These are phyloP conservation scores for Lanius ludovicianus DNA, from an alignment of 2,113 vertebrate genomes.

Conservation along the genomic window DNA sequence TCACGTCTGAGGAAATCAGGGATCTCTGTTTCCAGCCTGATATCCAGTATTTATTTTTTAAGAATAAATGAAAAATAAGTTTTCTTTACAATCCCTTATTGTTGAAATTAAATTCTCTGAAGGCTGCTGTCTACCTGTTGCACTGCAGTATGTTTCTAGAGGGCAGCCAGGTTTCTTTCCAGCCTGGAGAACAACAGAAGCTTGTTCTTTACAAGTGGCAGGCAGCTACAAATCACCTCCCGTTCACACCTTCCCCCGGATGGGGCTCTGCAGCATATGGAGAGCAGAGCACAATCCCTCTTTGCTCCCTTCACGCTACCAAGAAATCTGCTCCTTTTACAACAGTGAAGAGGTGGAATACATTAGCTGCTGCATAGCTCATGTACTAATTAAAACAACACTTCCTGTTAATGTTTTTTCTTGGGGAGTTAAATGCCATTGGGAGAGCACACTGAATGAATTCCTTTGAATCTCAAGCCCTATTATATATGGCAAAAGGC, in stretches of 20 bases:
- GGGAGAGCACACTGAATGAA: not conserved
- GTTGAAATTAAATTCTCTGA: not conserved
- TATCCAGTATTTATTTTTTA: not conserved
- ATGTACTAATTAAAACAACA: conserved; percentile 38
- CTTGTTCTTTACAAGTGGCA: not conserved
- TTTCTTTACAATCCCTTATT: not conserved
- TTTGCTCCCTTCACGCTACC: not conserved
- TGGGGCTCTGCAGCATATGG: conserved; percentile 18
- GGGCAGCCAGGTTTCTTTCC: not conserved
- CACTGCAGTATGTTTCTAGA: not conserved
- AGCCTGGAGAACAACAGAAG: conserved; percentile 1
- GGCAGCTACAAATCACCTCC: conserved; percentile 3
- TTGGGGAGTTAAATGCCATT: not conserved
- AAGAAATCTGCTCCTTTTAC: conserved; percentile 17
- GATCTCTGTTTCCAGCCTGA: not conserved
- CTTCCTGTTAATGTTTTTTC: not conserved
- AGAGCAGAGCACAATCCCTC: conserved; percentile 1
- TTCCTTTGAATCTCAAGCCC: not conserved
- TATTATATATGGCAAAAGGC: not conserved
- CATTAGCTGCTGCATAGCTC: not conserved
- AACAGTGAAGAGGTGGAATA: conserved; percentile 33
- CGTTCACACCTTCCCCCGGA: not conserved
- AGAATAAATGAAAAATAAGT: not conserved
- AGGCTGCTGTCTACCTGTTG: not conserved
- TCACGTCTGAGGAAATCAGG: not conserved